phyloP scores from a whole-genome alignment of 2,113 vertebrate species.

The Campylomormyrus tamandua region DNA sequence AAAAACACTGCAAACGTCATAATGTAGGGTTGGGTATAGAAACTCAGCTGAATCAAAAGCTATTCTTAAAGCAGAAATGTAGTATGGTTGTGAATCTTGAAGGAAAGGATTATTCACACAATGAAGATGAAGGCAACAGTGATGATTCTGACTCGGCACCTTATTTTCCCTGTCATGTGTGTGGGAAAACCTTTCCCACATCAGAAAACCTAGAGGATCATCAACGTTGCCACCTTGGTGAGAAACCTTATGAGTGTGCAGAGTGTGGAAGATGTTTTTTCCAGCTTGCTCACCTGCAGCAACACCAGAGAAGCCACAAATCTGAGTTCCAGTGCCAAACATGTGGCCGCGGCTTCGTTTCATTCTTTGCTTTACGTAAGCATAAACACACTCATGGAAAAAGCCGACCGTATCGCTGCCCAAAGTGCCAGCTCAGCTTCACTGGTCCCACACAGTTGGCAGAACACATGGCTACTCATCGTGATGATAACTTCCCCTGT shows the following conservation, averaged over 20 bases:
- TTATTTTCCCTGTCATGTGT: slow-evolving; percentile 68
- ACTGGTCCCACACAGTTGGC: slow-evolving; percentile 48
- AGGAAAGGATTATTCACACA: slow-evolving; percentile 29
- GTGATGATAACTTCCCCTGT: slow-evolving; percentile 66
- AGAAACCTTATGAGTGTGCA: slow-evolving; percentile 65
- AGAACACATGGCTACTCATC: slow-evolving; percentile 61
- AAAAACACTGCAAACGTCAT: slow-evolving; percentile 52
- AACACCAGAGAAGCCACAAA: slow-evolving; percentile 65
- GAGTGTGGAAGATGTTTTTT: slow-evolving; percentile 66
- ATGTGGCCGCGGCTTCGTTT: slow-evolving; percentile 65
- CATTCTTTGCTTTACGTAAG: slow-evolving; percentile 59
- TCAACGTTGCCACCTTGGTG: slow-evolving; percentile 64
- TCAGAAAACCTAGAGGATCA: slow-evolving; percentile 66
- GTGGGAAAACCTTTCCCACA: slow-evolving; percentile 65
- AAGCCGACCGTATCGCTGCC: slow-evolving; percentile 54
- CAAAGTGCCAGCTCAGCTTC: slow-evolving; percentile 60
- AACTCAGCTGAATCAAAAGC: slow-evolving; percentile 6
- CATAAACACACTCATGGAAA: slow-evolving; percentile 60
- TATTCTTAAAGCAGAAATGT: slow-evolving; percentile 20
- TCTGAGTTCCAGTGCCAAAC: slow-evolving; percentile 65
- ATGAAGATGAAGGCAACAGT: slow-evolving; percentile 26
- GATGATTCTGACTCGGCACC: slow-evolving; percentile 62
- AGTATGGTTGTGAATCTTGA: slow-evolving; percentile 30
- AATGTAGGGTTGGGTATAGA: slow-evolving; percentile 23
- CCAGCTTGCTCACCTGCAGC: slow-evolving; percentile 60